Evolutionary conservation across 2,797 vertebrate species (phyloP).

Genomic region (Notolepis coatsorum): DNA sequence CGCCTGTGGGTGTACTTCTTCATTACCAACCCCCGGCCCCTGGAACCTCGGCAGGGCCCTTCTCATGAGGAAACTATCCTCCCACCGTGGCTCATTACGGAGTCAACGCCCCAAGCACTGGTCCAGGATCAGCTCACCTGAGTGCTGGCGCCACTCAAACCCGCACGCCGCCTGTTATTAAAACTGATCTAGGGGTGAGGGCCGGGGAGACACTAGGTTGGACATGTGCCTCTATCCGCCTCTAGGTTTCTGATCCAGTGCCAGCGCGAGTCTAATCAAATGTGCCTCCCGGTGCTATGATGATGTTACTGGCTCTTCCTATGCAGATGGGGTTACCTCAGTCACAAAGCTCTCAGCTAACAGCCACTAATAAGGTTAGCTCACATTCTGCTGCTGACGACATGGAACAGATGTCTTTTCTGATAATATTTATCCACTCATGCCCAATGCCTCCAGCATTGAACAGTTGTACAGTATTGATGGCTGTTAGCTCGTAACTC

Average conservation of each 20-base stretch:
- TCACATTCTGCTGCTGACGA: constrained; percentile 2
- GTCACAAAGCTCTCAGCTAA: background rate
- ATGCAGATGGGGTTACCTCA: background rate
- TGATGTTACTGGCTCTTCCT: constrained; percentile 16
- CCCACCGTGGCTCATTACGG: constrained; percentile 66
- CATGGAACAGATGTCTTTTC: background rate
- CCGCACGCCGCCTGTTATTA: constrained; percentile 50
- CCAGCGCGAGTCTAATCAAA: constrained; percentile 43
- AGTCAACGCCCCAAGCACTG: constrained; percentile 40
- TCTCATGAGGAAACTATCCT: constrained; percentile 58
- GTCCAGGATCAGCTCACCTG: constrained; percentile 63
- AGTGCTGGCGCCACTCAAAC: constrained; percentile 25
- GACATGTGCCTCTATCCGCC: constrained; percentile 24
- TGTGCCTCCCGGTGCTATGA: constrained; percentile 12
- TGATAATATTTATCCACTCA: background rate
- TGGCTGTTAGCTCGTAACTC: background rate
- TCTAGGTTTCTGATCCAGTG: constrained; percentile 14
- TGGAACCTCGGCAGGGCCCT: constrained; percentile 58
- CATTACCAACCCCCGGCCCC: constrained; percentile 62
- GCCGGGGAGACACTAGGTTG: constrained; percentile 23
- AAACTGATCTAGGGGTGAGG: constrained; percentile 60
- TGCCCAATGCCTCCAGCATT: background rate
- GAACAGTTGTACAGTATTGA: background rate
- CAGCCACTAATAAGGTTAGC: background rate
- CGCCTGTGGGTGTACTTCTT: constrained; percentile 70